These are phyloP conservation scores for Etheostoma cragini DNA, from an alignment of 2,113 vertebrate species.

Conservation along the genomic window DNA sequence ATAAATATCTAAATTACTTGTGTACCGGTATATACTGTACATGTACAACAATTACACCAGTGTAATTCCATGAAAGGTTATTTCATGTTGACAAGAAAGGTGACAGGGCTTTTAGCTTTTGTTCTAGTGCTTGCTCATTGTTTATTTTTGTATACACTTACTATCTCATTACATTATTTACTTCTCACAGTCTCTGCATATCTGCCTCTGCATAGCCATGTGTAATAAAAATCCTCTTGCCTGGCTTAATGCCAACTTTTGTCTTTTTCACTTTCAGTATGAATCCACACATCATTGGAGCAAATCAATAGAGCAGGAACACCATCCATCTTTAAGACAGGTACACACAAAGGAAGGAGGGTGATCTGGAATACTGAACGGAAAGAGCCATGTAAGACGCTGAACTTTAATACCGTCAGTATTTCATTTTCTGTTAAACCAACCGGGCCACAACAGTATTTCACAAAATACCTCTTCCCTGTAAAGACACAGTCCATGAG, in stretches of 20 bases:
- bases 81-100: slow-evolving; percentile 7
- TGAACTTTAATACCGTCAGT: background rate
- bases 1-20: slow-evolving; percentile 7
- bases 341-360: slow-evolving; percentile 3
- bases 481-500: background rate
- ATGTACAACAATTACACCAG: background rate
- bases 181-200: background rate
- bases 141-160: no score
- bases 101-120: background rate
- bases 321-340: slow-evolving; percentile 48
- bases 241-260: background rate
- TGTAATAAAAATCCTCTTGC: background rate
- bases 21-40: background rate
- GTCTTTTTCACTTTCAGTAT: slow-evolving; percentile 24
- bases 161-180: background rate
- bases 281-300: slow-evolving; percentile 23
- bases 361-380: slow-evolving; percentile 18
- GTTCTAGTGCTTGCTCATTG: background rate
- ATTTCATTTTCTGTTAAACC: background rate
- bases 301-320: slow-evolving; percentile 36
- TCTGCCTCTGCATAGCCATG: background rate
- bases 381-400: background rate
- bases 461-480: background rate
- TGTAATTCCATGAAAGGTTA: background rate
- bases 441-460: background rate